phyloP scores from a whole-genome alignment of 2,113 vertebrate genomes.

The Gallinago media region DNA sequence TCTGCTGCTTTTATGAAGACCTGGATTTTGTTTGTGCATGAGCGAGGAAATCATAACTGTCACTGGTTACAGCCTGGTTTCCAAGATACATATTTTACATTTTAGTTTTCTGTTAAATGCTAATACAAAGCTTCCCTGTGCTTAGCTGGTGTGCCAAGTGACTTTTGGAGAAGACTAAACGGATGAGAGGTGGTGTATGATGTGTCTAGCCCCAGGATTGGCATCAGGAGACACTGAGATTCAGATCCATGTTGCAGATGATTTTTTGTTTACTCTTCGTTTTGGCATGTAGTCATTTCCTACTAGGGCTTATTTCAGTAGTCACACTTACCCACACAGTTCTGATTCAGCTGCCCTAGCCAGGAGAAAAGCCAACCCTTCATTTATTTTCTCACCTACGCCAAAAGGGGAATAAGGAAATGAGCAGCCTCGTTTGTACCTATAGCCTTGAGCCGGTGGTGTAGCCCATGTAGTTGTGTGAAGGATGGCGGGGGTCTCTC shows the following conservation, averaged over 20 bases:
- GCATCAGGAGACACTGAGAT: background rate
- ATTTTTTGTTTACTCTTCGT: background rate
- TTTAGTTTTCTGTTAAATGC: background rate
- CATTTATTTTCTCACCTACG: background rate
- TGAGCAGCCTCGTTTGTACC: background rate
- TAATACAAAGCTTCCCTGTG: background rate
- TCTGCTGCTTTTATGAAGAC: slow-evolving; percentile 17
- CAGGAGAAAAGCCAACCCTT: background rate
- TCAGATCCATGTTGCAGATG: background rate
- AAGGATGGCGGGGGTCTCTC: background rate
- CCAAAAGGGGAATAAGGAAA: background rate
- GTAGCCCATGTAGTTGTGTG: rapidly evolving
- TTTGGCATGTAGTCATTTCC: background rate
- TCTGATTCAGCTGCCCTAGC: background rate
- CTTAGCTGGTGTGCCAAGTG: background rate
- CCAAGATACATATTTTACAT: background rate
- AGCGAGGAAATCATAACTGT: background rate
- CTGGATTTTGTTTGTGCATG: background rate
- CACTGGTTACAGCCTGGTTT: background rate
- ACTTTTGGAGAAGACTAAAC: background rate
- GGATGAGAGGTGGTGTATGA: too few relatives aligned
- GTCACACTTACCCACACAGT: background rate
- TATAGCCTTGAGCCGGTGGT: background rate
- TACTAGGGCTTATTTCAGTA: background rate
- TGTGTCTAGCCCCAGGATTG: too few relatives aligned